Base-by-base conservation (phyloP, 2,797 vertebrate species). In the Gymnoscopelus braueri region DNA sequence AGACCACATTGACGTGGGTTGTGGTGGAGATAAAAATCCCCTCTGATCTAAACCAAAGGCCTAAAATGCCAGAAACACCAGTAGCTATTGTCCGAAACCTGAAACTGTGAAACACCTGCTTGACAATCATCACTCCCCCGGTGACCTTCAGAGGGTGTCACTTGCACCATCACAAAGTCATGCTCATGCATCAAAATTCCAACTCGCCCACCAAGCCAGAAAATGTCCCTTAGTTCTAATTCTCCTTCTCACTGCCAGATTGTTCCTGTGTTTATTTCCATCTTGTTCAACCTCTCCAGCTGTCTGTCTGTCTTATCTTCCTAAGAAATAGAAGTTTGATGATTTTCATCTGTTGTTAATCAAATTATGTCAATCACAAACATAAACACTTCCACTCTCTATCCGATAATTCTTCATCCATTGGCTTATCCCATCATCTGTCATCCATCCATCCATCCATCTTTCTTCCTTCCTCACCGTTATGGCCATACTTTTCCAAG, bases 401-500 rank as follows among this genome's bases (percentile, higher is more conserved):
- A 71, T 78, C 50, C 67, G 9, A 44, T 7, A 35, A 35, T 52
- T 66, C 7, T 66, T 19, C 48, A 15, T 60, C 47, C 24, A 23
- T 3, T 11, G 32, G 32, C 77, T 55, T 57, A 54, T 67, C 39
- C 19, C 1, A 55, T 53, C 72, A 57, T 70, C 82, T 80, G 71
- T 63, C 80, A 65, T 56, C 74, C n/a, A 15, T 69, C 53, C 66
- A 50, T 75, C 54, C 35, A 53, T 64, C 71, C 52, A n/a, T 47
- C 26, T n/a, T 14, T 35, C 50, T 24, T 52, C 32, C 57, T 44
- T 39, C 58, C 95, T 95, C 89, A 97, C 96, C 96, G 49, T 97
- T 97, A 86, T 66, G 93, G 90, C 96, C 96, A 3, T 91, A 97
- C 84, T 95, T 97, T 51, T 92, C 95, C 85, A 96, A 82, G 87